Base-by-base conservation (phyloP, 92 coral and sea anemone species). In the Plumapathes pennacea region DNA sequence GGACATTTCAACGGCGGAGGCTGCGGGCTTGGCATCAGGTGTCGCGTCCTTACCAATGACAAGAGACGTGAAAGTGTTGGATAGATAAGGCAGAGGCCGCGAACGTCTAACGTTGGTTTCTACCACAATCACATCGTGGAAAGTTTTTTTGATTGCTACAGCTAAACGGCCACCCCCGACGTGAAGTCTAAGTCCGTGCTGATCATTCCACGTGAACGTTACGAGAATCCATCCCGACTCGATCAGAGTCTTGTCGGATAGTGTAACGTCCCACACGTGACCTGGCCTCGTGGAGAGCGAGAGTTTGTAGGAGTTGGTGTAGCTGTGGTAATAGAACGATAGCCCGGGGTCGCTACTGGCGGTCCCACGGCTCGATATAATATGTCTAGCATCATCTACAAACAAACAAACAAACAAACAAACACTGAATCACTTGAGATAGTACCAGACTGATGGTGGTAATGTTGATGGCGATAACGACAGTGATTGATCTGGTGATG, bases 181-280 rank as follows among this genome's bases (percentile, higher is more conserved):
- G 33, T 60, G 47, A 12, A 45, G 33, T 31, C 68, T 53, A 13
- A 60, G 50, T 13, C 68, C 68, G 54, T 55, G 33, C 25, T 60
- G 54, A 22, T 45, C 15, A 60, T 55, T 60, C 68, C 68, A 60
- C 18, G 68, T 60, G 54, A 60, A 31, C 2, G 40, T 55, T 55
- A 60, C 42, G 30, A 44, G 68, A 10, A 3, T 44, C 68, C 68
- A 60, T 2, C 43, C 55, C n/a, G n/a, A n/a, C n/a, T n/a, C n/a
- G n/a, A n/a, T n/a, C 44, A 60, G 34, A 26, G 55, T 10, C 23
- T 46, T 44, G 31, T 60, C 38, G 30, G 68, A 23, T 18, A 44
- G 54, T 60, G 24, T 40, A 6, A 43, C 17, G 21, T 60, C 68
- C 67, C 68, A 60, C 21, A 30, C 47, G 10, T 60, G 54, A 21